Percentiles rank a stretch among this genome's conserved stretches.
These are phyloP conservation scores for Synergus itoensis DNA, from an alignment of 2,888 invertebrate species.

Conservation along the genomic window DNA sequence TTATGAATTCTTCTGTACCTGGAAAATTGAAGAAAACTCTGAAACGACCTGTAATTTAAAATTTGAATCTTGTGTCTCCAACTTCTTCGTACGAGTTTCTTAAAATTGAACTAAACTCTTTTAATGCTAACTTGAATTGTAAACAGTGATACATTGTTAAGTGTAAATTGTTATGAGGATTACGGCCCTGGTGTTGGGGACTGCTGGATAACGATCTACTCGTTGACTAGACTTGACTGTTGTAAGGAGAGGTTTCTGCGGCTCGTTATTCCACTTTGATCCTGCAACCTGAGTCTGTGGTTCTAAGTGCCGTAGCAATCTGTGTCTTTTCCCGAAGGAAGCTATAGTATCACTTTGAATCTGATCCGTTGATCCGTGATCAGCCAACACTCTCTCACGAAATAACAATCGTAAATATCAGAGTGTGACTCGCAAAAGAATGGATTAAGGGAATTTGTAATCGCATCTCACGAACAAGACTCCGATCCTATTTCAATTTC, in stretches of 20 bases:
- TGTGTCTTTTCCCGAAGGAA: slow-evolving; percentile 24
- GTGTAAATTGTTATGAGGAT: slow-evolving; percentile 12
- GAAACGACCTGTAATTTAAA: too few species aligned
- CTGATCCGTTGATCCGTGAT: slow-evolving; percentile 18
- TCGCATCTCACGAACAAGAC: background rate
- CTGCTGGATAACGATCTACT: slow-evolving; percentile 36
- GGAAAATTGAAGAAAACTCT: too few species aligned
- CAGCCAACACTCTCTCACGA: slow-evolving; percentile 35
- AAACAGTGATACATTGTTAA: background rate
- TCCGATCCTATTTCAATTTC: background rate
- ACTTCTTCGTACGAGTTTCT: too few species aligned
- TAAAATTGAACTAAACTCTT: too few species aligned
- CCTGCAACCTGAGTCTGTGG: slow-evolving; percentile 26
- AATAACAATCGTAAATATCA: slow-evolving; percentile 34
- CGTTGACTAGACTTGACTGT: slow-evolving; percentile 20
- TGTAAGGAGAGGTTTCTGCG: slow-evolving; percentile 33
- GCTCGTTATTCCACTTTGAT: slow-evolving; percentile 40
- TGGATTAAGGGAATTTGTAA: slow-evolving; percentile 5
- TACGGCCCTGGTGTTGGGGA: slow-evolving; percentile 23
- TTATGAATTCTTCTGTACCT: too few species aligned
- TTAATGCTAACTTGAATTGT: too few species aligned
- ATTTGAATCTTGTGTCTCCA: too few species aligned
- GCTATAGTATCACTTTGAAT: slow-evolving; percentile 28
- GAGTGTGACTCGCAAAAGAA: slow-evolving; percentile 10
- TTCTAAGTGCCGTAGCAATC: slow-evolving; percentile 32